These are phyloP conservation scores for Pyrgilauda ruficollis DNA, from an alignment of 2,113 vertebrate genomes.

Conservation along the genomic window DNA sequence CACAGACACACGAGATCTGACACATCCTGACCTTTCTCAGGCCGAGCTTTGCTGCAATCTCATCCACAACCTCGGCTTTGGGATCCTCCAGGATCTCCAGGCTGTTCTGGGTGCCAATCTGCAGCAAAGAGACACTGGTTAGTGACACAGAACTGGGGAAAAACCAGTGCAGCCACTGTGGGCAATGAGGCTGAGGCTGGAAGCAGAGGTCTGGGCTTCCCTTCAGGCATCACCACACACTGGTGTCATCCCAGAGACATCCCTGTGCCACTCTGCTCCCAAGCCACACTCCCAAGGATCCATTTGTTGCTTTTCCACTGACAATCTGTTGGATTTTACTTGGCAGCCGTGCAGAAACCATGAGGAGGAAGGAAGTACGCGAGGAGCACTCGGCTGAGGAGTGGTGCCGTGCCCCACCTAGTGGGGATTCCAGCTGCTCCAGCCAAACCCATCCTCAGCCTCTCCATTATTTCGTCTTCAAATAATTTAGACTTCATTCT, in stretches of 20 bases:
- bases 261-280: background rate
- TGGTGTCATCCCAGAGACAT: background rate
- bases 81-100: constrained; percentile 94
- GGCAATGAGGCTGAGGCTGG: background rate
- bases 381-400: background rate
- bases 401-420: constrained; percentile 26
- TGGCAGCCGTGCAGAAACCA: background rate
- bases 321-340: background rate
- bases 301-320: background rate
- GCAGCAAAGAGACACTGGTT: background rate
- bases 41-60: constrained; percentile 93
- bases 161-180: background rate
- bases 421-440: background rate
- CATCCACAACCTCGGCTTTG: constrained; percentile 91
- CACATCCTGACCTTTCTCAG: constrained; percentile 84
- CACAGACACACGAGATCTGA: rapidly evolving
- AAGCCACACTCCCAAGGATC: background rate
- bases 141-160: background rate
- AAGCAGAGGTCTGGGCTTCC: background rate
- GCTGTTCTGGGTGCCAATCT: constrained; percentile 95
- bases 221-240: rapidly evolving
- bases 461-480: background rate
- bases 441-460: background rate
- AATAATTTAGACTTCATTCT: background rate
- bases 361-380: background rate